Base-by-base conservation (phyloP, 2,888 invertebrate species). In the Lutraria lutraria region DNA sequence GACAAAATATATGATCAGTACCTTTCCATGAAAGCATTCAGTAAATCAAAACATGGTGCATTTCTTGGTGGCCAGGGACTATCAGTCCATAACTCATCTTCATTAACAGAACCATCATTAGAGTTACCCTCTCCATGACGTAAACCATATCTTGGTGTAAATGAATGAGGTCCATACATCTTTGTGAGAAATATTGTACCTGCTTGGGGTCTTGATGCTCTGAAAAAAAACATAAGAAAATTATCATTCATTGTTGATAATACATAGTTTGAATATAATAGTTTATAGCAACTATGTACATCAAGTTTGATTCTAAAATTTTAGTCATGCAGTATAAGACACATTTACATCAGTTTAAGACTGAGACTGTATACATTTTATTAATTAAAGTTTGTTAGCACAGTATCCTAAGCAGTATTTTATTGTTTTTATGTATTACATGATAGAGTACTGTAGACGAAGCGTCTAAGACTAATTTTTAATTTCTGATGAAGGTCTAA, bases 21-120 rank as follows among this genome's bases (percentile, higher is more conserved):
- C 96, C 96, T 96, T 92, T 96, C 96, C 96, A 96, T 96, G 92
- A 96, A 96, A 82, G 94, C 95, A 91, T 96, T 96, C 52, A 96
- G 95, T 10, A 96, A 92, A 88, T 95, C 95, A 94, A 96, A 96
- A 83, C 96, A 96, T 10, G 95, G 94, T 25, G 96, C 96, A 92
- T 96, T 96, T 68, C 96, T 94, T 0, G 96, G 95, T 16, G 96
- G 96, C 96, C 96, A 96, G 0, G 96, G 96, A 88, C 96, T 96
- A 90, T 96, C 95, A 52, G 94, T 95, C 94, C 94, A 95, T 53
- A 96, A 91, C 80, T 96, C 95, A 80, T 96, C 95, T 53, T 96
- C 96, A 82, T 92, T 93, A 21, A 93, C 81, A 4, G 94, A 94
- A 25, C 95, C 93, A 68, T 89, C 93, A 88, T 93, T 94, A 16